phyloP scores from a whole-genome alignment of 2,888 invertebrate species.

The Euplexia lucipara region DNA sequence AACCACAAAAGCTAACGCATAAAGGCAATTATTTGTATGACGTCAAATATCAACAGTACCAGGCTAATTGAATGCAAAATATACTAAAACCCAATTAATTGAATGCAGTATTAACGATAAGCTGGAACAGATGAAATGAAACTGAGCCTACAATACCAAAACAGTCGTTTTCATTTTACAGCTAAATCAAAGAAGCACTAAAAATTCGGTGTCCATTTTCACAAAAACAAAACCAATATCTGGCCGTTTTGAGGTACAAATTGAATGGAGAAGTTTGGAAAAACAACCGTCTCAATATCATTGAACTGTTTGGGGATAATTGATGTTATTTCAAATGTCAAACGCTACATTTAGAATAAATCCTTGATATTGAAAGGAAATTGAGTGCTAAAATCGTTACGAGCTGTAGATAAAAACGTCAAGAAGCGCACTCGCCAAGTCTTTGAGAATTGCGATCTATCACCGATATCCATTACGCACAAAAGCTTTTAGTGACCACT shows the following conservation, averaged over 20 bases:
- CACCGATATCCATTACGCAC: slow-evolving; percentile 67
- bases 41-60: slow-evolving; percentile 19
- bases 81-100: slow-evolving; percentile 36
- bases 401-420: slow-evolving; percentile 48
- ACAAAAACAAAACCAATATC: slow-evolving; percentile 35
- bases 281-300: slow-evolving; percentile 19
- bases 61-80: slow-evolving; percentile 44
- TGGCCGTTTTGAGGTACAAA: slow-evolving; percentile 23
- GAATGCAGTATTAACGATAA: slow-evolving; percentile 21
- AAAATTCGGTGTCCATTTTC: slow-evolving; percentile 47
- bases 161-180: slow-evolving; percentile 26
- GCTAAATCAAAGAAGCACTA: slow-evolving; percentile 52
- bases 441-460: slow-evolving; percentile 54
- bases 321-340: slow-evolving; percentile 18
- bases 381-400: slow-evolving; percentile 28
- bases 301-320: slow-evolving; percentile 8
- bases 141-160: slow-evolving; percentile 5
- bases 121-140: slow-evolving; percentile 29
- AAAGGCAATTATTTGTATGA: slow-evolving; percentile 45
- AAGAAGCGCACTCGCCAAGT: slow-evolving; percentile 62
- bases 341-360: slow-evolving; percentile 12
- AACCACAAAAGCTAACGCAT: slow-evolving; percentile 27
- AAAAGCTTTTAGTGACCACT: slow-evolving; percentile 72
- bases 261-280: slow-evolving; percentile 18
- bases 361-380: slow-evolving; percentile 33